A percentile compares a stretch with the other conserved stretches of the same genome.
phyloP scores from a whole-genome alignment of 2,113 vertebrate species.

The Epinephelus moara region DNA sequence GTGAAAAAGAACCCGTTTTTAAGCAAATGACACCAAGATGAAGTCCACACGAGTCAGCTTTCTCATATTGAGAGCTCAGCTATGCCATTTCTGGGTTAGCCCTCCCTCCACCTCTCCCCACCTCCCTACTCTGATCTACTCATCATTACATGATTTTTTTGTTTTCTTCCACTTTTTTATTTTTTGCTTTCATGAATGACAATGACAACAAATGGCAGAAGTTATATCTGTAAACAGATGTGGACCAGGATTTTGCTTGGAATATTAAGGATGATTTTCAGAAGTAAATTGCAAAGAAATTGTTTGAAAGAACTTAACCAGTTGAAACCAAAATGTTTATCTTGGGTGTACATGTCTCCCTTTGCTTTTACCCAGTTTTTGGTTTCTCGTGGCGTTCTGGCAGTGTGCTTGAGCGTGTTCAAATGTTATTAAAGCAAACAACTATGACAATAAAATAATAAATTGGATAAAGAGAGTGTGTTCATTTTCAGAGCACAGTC shows the following conservation, averaged over 20 bases:
- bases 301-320: conserved; percentile 73
- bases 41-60: conserved; percentile 98
- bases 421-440: conserved; percentile 94
- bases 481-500: conserved; percentile 27
- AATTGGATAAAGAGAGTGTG: conserved; percentile 85
- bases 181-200: conserved; percentile 88
- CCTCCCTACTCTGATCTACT: conserved; percentile 60
- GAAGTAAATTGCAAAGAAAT: conserved; percentile 77
- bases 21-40: conserved; percentile 80
- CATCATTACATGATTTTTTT: conserved; percentile 77
- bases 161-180: conserved; percentile 79
- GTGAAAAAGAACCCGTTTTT: conserved; percentile 81
- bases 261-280: conserved; percentile 85
- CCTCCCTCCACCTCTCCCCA: conserved; percentile 58
- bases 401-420: conserved; percentile 89
- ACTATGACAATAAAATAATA: conserved; percentile 98
- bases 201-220: conserved; percentile 86
- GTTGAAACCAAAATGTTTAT: conserved; percentile 83
- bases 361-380: conserved; percentile 84
- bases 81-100: conserved; percentile 94
- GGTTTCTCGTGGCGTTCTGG: conserved; percentile 85
- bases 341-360: conserved; percentile 81
- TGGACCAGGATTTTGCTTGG: conserved; percentile 91
- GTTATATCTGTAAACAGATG: conserved; percentile 88
- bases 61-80: conserved; percentile 99